Base-by-base conservation (phyloP, 2,113 vertebrate genomes). In the Charadrius vociferus region DNA sequence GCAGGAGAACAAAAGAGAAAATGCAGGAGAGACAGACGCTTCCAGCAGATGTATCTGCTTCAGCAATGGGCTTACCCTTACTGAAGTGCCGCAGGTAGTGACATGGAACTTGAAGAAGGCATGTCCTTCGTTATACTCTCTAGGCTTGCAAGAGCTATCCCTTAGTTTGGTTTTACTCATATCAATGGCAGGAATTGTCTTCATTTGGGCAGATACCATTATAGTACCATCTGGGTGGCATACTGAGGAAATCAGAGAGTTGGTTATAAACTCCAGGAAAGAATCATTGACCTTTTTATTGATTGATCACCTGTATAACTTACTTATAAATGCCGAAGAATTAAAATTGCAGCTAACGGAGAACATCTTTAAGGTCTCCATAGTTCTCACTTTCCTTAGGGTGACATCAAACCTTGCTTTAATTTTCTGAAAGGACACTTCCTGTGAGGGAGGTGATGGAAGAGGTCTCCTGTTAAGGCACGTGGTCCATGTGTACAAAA, bases 41-140 rank as follows among this genome's bases (percentile, higher is more conserved):
- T 86, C 29, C 43, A 86, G 37, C 43, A 88, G 62, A 14, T 73
- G 15, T n/a, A 12, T 70, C 79, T 96, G 75, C 43, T 80, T n/a
- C 3, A 7, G 43, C 62, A n/a, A 26, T 10, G 52, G n/a, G 61
- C 95, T 97, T 93, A 97, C 95, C 95, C 74, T 95, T 81, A 91
- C 68, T 56, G 96, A 97, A 85, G 95, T 96, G 47, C 96, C 95
- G 85, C 95, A 97, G 90, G 91, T 97, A 37, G 96, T 95, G 86
- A 97, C 63, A 4, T 97, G 96, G 88, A 97, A 97, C 77, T 85
- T 94, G 94, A 97, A 98, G 90, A 98, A 97, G 55, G 92, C 92
- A 13, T 95, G 92, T 66, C 39, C 90, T 75, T 96, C 50, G 39
- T 90, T 87, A n/a, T 93, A 91, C 5, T 97, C 94, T 86, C 22